Conservation (phyloP, 92 coral and sea anemone species). For the Siderastrea siderea region DNA sequence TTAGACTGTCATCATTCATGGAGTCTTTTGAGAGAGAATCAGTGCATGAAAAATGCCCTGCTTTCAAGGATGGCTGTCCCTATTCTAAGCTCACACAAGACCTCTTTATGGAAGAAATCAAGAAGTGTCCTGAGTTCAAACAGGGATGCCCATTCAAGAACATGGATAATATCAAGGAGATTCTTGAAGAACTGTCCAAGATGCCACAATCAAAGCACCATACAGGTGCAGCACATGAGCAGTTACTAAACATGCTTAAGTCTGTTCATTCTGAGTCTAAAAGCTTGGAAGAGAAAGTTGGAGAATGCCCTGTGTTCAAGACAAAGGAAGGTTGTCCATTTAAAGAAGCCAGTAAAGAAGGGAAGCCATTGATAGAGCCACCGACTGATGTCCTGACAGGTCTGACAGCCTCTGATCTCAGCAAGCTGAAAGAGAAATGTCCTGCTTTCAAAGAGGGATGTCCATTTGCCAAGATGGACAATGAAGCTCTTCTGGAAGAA, state of each 20-base stretch:
- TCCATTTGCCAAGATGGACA: slow-evolving; percentile 86
- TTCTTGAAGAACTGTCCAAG: slow-evolving; percentile 72
- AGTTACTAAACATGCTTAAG: slow-evolving; percentile 71
- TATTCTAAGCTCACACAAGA: slow-evolving; percentile 79
- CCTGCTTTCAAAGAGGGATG: slow-evolving; percentile 97
- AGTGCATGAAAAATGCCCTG: slow-evolving; percentile 92
- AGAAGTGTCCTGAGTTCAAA: slow-evolving; percentile 89
- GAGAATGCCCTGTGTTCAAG: slow-evolving; percentile 86
- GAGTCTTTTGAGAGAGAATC: slow-evolving; percentile 74
- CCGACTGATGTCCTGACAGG: slow-evolving; percentile 66
- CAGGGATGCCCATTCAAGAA: slow-evolving; percentile 90
- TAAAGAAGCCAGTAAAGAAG: slow-evolving; percentile 81
- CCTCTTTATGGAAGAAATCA: slow-evolving; percentile 69
- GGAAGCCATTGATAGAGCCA: slow-evolving; percentile 80
- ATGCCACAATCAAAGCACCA: slow-evolving; percentile 85
- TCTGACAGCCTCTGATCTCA: slow-evolving; percentile 74
- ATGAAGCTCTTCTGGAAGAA: slow-evolving; percentile 76
- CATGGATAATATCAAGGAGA: slow-evolving; percentile 72
- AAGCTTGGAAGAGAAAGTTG: slow-evolving; percentile 73
- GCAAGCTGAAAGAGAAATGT: slow-evolving; percentile 84
- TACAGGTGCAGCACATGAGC: slow-evolving; percentile 77
- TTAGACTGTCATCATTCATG: slow-evolving; percentile 3
- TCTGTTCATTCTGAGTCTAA: slow-evolving; percentile 76
- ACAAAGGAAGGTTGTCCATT: slow-evolving; percentile 86
- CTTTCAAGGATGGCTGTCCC: slow-evolving; percentile 96